Conservation (phyloP, 1,140 invertebrate genomes). For the Drosophila cardini region DNA sequence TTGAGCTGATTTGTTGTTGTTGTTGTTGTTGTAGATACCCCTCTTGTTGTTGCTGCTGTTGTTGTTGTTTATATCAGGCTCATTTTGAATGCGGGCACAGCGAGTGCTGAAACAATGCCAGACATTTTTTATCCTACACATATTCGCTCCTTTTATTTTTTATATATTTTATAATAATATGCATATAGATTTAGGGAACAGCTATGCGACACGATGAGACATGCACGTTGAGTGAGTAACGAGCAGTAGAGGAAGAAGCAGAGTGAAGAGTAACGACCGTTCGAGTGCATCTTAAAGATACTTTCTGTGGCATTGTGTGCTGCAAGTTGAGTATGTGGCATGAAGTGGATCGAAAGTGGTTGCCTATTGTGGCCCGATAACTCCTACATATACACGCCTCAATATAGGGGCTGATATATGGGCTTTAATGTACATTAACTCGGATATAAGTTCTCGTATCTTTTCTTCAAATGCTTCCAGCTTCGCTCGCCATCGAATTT, state of each 20-base stretch:
- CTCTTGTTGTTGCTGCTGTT: conserved; percentile 32
- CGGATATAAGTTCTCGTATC: conserved; percentile 54
- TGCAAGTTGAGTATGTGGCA: conserved; percentile 54
- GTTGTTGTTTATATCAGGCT: conserved; percentile 53
- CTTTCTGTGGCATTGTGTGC: conserved; percentile 67
- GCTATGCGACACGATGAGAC: conserved; percentile 25
- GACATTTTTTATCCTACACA: conserved; percentile 56
- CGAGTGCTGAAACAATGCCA: conserved; percentile 75
- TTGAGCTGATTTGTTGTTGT: conserved; percentile 44
- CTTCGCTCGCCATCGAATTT: conserved; percentile 44
- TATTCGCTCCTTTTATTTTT: neutral
- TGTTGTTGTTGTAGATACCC: conserved; percentile 31
- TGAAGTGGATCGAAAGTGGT: conserved; percentile 31
- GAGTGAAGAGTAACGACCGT: conserved; percentile 62
- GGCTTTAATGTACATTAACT: conserved; percentile 78
- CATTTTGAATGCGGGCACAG: conserved; percentile 77
- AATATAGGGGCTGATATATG: conserved; percentile 74
- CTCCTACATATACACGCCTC: neutral
- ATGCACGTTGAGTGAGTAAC: conserved; percentile 60
- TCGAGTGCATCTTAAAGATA: conserved; percentile 82
- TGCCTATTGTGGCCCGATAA: conserved; percentile 50
- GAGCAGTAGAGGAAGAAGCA: conserved; percentile 34
- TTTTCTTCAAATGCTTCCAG: conserved; percentile 4
- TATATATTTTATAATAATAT: conserved; percentile 18
- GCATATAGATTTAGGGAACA: conserved; percentile 24